phyloP scores from a whole-genome alignment of 2,888 invertebrate genomes.

The Lithophane leautieri region DNA sequence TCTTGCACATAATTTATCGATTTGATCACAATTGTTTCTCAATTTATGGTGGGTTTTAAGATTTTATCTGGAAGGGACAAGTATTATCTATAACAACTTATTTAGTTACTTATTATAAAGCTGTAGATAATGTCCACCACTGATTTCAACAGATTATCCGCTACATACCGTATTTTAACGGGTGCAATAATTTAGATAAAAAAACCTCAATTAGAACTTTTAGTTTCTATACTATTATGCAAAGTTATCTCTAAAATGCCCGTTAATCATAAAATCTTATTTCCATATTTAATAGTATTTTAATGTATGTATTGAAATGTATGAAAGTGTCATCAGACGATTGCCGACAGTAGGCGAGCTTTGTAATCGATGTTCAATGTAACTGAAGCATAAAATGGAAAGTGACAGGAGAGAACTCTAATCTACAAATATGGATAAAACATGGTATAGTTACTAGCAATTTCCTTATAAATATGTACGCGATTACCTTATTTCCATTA shows the following conservation, averaged over 20 bases:
- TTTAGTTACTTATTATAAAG: not conserved
- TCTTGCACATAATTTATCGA: conserved; percentile 43
- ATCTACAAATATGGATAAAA: conserved; percentile 13
- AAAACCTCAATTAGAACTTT: not conserved
- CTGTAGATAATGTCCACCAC: not conserved
- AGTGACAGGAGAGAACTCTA: conserved; percentile 19
- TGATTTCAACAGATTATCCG: conserved; percentile 2
- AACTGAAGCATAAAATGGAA: conserved; percentile 34
- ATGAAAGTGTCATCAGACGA: no score
- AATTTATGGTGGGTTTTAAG: conserved; percentile 22
- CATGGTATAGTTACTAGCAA: not conserved
- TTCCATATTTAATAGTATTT: not conserved
- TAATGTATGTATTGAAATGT: not conserved
- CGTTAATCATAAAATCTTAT: not conserved
- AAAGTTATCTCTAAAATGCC: not conserved
- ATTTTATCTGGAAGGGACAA: not conserved
- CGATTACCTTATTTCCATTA: not conserved
- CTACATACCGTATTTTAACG: not conserved
- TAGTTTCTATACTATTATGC: not conserved
- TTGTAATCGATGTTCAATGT: conserved; percentile 16
- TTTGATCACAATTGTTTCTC: conserved; percentile 39
- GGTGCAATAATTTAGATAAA: not conserved
- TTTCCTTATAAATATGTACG: conserved; percentile 9
- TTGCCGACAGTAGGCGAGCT: not conserved
- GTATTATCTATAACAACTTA: conserved; percentile 5